A percentile compares a stretch with the other conserved stretches of the same genome.
Conservation (phyloP, 2,797 vertebrate genomes). For the Chelidonichthys spinosus region DNA sequence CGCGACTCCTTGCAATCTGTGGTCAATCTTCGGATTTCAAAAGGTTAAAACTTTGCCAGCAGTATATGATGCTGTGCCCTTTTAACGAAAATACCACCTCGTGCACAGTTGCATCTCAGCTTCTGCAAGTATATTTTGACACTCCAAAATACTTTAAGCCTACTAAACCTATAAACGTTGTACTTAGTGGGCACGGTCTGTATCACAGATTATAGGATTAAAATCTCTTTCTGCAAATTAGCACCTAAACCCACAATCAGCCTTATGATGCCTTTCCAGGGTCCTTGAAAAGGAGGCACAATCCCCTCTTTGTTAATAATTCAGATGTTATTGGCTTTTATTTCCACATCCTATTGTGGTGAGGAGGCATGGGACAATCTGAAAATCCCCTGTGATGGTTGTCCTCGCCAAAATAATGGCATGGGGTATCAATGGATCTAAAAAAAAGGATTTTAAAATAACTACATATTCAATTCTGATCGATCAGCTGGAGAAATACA, state of each 20-base stretch:
- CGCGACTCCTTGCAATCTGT: not conserved
- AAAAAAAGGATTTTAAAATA: no score
- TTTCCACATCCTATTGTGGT: not conserved
- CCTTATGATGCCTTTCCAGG: not conserved
- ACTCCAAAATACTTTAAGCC: not conserved
- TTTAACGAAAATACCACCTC: conserved; percentile 34
- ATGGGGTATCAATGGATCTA: no score
- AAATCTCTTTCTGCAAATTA: not conserved
- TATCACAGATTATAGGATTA: not conserved
- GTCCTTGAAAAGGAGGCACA: not conserved
- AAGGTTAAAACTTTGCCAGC: conserved; percentile 23
- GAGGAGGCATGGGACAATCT: not conserved
- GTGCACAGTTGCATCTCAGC: not conserved
- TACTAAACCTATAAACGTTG: not conserved
- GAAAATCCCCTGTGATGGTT: not conserved
- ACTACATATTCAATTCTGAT: no score
- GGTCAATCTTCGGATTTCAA: conserved; percentile 24
- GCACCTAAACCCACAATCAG: not conserved
- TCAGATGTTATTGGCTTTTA: not conserved
- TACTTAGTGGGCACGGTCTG: not conserved
- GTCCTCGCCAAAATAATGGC: not conserved
- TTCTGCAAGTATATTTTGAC: not conserved
- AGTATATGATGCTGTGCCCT: conserved; percentile 5
- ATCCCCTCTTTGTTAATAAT: not conserved
- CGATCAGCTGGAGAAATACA: no score